Conservation (phyloP, 2,888 invertebrate genomes). For the Lepidocyrtoides sp. region DNA sequence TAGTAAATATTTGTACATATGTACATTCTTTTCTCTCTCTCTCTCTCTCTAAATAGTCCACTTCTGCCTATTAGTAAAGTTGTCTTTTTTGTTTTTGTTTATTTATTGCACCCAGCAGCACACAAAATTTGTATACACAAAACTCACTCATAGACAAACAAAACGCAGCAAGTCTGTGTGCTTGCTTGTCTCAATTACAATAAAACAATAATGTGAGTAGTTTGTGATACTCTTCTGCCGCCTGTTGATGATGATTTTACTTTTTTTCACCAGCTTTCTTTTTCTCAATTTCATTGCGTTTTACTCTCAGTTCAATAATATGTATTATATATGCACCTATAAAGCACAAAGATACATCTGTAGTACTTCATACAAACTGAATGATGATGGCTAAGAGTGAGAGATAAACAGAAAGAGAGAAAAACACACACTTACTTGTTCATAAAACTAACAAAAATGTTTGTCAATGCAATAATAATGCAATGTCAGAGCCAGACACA, state of each 20-base stretch:
- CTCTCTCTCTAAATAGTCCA: conserved; percentile 28
- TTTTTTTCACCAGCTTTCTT: conserved; percentile 25
- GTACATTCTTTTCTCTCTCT: background rate
- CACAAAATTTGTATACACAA: conserved; percentile 8
- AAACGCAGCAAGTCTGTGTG: background rate
- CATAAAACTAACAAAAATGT: conserved; percentile 78
- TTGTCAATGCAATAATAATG: conserved; percentile 80
- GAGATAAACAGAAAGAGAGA: conserved; percentile 39
- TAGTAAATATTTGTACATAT: conserved; percentile 48
- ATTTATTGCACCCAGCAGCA: conserved; percentile 64
- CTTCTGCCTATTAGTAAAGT: background rate
- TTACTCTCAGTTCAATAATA: conserved; percentile 8
- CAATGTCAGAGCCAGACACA: conserved; percentile 69
- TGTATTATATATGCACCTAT: background rate
- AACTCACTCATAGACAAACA: conserved; percentile 14
- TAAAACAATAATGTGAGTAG: conserved; percentile 26
- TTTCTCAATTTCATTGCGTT: conserved; percentile 31
- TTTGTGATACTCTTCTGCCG: background rate
- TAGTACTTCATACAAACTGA: no score
- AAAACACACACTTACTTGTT: conserved; percentile 72
- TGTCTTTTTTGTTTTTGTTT: conserved; percentile 59
- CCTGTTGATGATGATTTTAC: conserved; percentile 11
- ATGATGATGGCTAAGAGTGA: no score
- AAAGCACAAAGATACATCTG: conserved; percentile 22
- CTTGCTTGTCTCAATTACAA: conserved; percentile 59